Evolutionary conservation across 2,888 invertebrate genomes (phyloP).

Genomic region (Trileptium ribeirensis): DNA sequence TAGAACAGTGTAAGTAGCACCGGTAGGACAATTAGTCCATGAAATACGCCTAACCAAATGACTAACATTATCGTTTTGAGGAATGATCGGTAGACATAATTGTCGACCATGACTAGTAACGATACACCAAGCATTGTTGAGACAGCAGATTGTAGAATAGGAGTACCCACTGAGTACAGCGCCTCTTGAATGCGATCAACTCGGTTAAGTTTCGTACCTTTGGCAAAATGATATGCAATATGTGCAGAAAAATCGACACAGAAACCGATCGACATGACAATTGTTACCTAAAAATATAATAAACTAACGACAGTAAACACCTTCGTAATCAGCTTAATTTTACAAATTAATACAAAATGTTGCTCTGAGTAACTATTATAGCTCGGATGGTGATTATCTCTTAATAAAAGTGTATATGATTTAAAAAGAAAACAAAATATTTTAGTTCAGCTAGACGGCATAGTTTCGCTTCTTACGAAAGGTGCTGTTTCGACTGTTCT

Average conservation of each 20-base stretch:
- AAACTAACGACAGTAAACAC: no score
- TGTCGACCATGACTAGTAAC: conserved; percentile 76
- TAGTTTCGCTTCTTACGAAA: no score
- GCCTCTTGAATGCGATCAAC: conserved; percentile 74
- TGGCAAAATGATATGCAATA: conserved; percentile 66
- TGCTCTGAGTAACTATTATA: no score
- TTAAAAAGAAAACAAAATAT: no score
- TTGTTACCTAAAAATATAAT: conserved; percentile 2
- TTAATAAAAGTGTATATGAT: no score
- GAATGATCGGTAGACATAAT: conserved; percentile 77
- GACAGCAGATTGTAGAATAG: conserved; percentile 81
- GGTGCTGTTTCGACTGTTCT: no score
- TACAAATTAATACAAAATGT: no score
- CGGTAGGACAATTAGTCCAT: conserved; percentile 82
- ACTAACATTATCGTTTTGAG: conserved; percentile 92
- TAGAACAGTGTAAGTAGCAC: conserved; percentile 49
- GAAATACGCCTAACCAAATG: conserved; percentile 85
- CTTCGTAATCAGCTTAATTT: no score
- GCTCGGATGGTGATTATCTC: no score
- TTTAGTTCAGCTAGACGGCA: no score
- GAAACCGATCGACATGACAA: conserved; percentile 16
- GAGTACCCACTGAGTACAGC: conserved; percentile 76
- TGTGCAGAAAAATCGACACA: conserved; percentile 87
- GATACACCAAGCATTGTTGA: conserved; percentile 83
- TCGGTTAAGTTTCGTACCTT: conserved; percentile 53